Percentiles rank a stretch among this genome's conserved stretches.
Conservation (phyloP, 2,113 vertebrate species). For the Centropus unirufus region DNA sequence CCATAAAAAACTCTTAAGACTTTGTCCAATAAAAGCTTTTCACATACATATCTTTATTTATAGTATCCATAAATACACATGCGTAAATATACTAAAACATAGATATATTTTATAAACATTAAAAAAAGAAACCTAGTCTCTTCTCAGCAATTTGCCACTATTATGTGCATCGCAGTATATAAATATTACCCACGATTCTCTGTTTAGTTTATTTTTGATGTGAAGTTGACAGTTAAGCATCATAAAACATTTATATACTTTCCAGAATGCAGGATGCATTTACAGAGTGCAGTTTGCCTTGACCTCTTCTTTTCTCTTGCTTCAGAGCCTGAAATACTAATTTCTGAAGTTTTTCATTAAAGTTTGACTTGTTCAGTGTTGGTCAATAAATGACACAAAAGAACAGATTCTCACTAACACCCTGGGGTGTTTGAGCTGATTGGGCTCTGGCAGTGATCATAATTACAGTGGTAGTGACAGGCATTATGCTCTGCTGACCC, state of each 20-base stretch:
- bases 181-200: background rate
- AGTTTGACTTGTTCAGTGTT: accelerated
- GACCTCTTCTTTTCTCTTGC: background rate
- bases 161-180: background rate
- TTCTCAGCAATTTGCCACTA: background rate
- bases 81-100: background rate
- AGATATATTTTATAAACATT: background rate
- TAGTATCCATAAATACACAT: no score
- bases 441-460: background rate
- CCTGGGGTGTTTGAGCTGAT: background rate
- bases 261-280: background rate
- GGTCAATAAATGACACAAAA: background rate
- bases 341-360: background rate
- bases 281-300: background rate
- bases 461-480: background rate
- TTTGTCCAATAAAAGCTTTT: background rate
- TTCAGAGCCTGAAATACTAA: background rate
- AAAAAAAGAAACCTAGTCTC: background rate
- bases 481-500: background rate
- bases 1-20: accelerated
- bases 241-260: background rate
- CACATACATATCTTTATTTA: accelerated
- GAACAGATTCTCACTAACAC: background rate
- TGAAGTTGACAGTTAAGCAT: background rate
- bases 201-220: background rate